Evolutionary conservation across 2,888 invertebrate genomes (phyloP).

Genomic region (Gandaritis pyraliata): DNA sequence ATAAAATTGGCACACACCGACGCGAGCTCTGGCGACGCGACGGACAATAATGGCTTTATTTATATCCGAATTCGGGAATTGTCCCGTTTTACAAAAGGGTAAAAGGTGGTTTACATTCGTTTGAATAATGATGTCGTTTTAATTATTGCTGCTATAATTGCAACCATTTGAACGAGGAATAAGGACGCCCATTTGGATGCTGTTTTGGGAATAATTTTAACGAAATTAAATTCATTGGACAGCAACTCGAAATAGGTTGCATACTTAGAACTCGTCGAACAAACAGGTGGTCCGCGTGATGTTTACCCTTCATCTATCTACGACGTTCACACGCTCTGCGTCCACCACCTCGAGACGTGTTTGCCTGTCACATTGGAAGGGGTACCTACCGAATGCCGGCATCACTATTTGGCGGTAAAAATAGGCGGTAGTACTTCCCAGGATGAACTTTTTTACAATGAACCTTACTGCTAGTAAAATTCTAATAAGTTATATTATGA

Average conservation of each 20-base stretch:
- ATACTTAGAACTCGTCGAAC: too few relatives aligned
- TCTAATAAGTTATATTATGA: too few relatives aligned
- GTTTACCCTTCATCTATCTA: too few relatives aligned
- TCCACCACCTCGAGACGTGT: too few relatives aligned
- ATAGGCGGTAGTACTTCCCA: too few relatives aligned
- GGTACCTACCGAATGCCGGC: too few relatives aligned
- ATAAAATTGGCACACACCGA: background rate
- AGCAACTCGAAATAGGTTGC: background rate
- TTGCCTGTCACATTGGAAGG: too few relatives aligned
- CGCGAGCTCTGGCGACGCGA: background rate
- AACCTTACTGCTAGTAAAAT: too few relatives aligned
- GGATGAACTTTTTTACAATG: too few relatives aligned
- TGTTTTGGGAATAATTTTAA: slow-evolving; percentile 12
- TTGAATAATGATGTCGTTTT: slow-evolving; percentile 35
- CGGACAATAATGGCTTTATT: slow-evolving; percentile 40
- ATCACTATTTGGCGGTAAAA: too few relatives aligned
- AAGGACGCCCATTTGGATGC: slow-evolving; percentile 11
- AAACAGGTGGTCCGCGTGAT: too few relatives aligned
- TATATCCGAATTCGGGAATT: slow-evolving; percentile 41
- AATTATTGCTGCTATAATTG: slow-evolving; percentile 26
- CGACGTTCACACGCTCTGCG: too few relatives aligned
- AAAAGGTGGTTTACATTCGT: slow-evolving; percentile 32
- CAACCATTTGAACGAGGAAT: slow-evolving; percentile 24
- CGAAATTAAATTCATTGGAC: background rate
- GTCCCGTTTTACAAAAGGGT: slow-evolving; percentile 31